Evolutionary conservation across 2,888 invertebrate species (phyloP).

Genomic region (Biston stratarius): DNA sequence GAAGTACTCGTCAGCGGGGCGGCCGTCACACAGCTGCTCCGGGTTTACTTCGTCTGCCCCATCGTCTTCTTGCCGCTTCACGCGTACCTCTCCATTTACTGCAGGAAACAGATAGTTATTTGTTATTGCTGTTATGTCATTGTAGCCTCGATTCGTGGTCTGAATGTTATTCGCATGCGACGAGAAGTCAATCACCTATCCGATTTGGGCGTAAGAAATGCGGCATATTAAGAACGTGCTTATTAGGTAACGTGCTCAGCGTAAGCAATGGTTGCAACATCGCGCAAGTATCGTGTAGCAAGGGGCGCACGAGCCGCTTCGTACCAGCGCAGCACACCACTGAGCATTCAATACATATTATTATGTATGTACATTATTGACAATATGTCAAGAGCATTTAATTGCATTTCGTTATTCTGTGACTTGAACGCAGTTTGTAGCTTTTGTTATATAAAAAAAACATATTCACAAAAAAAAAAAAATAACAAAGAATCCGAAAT

Average conservation of each 20-base stretch:
- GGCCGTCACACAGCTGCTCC: slow-evolving; percentile 94
- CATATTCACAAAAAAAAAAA: not conserved
- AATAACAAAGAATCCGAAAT: not conserved
- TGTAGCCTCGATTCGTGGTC: slow-evolving; percentile 26
- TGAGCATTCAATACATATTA: too few species aligned
- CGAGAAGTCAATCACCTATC: slow-evolving; percentile 37
- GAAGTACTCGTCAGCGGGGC: slow-evolving; percentile 97
- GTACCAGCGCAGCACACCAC: slow-evolving; percentile 56
- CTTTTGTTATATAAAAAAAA: not conserved
- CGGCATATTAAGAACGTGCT: slow-evolving; percentile 53
- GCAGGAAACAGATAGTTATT: slow-evolving; percentile 53
- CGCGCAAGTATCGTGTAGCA: slow-evolving; percentile 71
- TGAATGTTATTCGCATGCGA: slow-evolving; percentile 38
- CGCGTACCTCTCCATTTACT: slow-evolving; percentile 80
- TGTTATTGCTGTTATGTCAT: slow-evolving; percentile 29
- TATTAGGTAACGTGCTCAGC: slow-evolving; percentile 78
- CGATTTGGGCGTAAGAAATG: slow-evolving; percentile 40
- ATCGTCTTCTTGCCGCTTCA: slow-evolving; percentile 90
- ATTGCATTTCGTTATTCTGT: slow-evolving; percentile 20
- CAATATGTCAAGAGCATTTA: slow-evolving; percentile 48
- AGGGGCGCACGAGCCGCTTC: slow-evolving; percentile 47
- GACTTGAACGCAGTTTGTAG: not conserved
- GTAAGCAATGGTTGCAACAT: slow-evolving; percentile 78
- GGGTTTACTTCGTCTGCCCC: slow-evolving; percentile 88
- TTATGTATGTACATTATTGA: too few species aligned